Conservation (phyloP, 1,140 invertebrate genomes). For the Orchesella cincta region DNA sequence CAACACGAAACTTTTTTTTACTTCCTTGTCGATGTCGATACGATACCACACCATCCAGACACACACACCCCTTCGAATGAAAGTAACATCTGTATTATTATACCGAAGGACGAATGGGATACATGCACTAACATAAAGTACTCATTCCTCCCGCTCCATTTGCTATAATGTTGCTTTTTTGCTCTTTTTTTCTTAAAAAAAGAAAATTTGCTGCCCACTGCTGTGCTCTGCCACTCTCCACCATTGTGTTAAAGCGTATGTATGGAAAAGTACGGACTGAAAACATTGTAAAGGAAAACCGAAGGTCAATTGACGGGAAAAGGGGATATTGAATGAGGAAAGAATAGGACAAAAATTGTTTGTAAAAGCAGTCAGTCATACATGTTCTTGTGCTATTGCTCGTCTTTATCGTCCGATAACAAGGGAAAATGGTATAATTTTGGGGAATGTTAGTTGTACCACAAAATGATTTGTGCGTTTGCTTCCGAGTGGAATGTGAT, state of each 20-base stretch:
- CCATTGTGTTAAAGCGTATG: background rate
- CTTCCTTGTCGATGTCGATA: background rate
- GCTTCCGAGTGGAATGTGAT: background rate
- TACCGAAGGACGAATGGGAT: background rate
- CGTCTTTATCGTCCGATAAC: constrained; percentile 16
- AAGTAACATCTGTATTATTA: background rate
- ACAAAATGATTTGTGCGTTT: constrained; percentile 26
- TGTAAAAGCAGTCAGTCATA: background rate
- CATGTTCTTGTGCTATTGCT: background rate
- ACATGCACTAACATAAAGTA: background rate
- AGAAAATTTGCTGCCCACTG: constrained; percentile 3
- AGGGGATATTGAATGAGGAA: background rate
- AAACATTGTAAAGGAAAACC: background rate
- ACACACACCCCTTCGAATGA: background rate
- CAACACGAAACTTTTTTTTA: background rate
- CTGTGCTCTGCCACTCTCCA: background rate
- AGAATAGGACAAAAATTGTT: background rate
- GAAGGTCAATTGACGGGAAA: constrained; percentile 22
- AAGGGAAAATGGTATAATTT: constrained; percentile 24
- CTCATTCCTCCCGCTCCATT: constrained; percentile 16
- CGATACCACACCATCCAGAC: background rate
- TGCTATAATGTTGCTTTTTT: background rate
- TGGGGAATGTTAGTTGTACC: constrained; percentile 27
- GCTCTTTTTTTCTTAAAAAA: background rate
- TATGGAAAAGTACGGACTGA: too few relatives aligned